Conservation (phyloP, 2,797 vertebrate species). For the Pogonophryne albipinna region DNA sequence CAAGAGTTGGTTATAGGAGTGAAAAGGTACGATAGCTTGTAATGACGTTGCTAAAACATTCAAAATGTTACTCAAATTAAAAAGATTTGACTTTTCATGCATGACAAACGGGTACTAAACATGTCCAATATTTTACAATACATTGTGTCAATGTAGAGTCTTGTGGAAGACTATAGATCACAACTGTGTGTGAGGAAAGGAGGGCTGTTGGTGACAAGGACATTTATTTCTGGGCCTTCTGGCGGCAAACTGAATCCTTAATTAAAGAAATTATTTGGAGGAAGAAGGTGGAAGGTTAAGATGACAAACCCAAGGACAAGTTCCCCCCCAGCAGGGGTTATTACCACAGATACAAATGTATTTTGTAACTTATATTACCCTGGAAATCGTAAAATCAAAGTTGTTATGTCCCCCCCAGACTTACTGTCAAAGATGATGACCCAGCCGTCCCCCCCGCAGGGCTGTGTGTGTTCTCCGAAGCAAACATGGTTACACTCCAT, state of each 20-base stretch:
- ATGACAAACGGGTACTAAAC: too few species aligned
- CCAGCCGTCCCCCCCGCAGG: conserved; percentile 95
- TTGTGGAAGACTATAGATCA: background rate
- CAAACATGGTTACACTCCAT: conserved; percentile 97
- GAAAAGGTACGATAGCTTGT: too few species aligned
- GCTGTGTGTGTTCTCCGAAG: conserved; percentile 97
- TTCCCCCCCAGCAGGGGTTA: background rate
- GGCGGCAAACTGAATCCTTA: background rate
- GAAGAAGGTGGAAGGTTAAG: background rate
- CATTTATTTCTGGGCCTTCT: background rate
- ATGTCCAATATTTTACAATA: background rate
- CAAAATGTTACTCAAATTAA: too few species aligned
- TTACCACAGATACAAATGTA: background rate
- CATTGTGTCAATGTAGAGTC: background rate
- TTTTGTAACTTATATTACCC: background rate
- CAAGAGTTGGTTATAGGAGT: too few species aligned
- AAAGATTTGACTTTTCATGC: too few species aligned
- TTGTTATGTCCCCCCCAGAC: conserved; percentile 54
- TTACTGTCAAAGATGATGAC: conserved; percentile 97
- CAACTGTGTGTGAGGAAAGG: background rate
- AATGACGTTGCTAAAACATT: too few species aligned
- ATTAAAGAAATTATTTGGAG: conserved; percentile 1
- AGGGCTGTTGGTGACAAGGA: background rate
- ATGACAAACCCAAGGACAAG: background rate
- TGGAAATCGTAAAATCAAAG: conserved; percentile 3